phyloP scores from a whole-genome alignment of 2,113 vertebrate genomes.

The Camelus dromedarius region DNA sequence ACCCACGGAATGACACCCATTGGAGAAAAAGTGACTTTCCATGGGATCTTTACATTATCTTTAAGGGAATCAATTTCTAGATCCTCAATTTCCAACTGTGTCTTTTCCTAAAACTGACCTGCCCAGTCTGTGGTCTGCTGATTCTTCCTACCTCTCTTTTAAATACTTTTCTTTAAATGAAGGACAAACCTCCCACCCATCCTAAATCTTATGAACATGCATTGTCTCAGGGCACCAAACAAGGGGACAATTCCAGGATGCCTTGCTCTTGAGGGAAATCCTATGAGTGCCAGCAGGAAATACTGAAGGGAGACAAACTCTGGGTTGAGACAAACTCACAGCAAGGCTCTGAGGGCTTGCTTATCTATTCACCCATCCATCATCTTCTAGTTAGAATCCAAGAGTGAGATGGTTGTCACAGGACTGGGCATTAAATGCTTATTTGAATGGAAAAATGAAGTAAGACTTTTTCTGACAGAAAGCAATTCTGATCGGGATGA shows the following conservation, averaged over 20 bases:
- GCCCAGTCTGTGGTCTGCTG: not conserved
- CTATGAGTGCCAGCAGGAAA: not conserved
- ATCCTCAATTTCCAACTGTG: not conserved
- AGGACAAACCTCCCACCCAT: not conserved
- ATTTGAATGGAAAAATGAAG: constrained; percentile 52
- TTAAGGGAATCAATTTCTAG: not conserved
- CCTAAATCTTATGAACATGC: not conserved
- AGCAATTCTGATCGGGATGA: constrained; percentile 12
- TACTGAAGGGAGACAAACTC: not conserved
- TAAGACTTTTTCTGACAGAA: constrained; percentile 40
- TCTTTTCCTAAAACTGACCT: not conserved
- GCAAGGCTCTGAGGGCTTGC: not conserved
- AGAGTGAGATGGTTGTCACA: constrained; percentile 23
- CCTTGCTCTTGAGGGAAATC: not conserved
- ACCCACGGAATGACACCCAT: not conserved
- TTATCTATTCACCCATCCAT: not conserved
- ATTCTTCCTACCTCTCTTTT: not conserved
- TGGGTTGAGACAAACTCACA: not conserved
- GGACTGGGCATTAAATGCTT: not conserved
- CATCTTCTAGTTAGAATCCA: constrained; percentile 13
- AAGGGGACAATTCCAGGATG: not conserved
- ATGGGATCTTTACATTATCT: not conserved
- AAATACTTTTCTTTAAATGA: not conserved
- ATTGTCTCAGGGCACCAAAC: not conserved
- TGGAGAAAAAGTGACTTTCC: not conserved